Percentiles rank a stretch among this genome's conserved stretches.
Evolutionary conservation across 2,113 vertebrate genomes (phyloP).

Genomic region (Tragelaphus strepsiceros): DNA sequence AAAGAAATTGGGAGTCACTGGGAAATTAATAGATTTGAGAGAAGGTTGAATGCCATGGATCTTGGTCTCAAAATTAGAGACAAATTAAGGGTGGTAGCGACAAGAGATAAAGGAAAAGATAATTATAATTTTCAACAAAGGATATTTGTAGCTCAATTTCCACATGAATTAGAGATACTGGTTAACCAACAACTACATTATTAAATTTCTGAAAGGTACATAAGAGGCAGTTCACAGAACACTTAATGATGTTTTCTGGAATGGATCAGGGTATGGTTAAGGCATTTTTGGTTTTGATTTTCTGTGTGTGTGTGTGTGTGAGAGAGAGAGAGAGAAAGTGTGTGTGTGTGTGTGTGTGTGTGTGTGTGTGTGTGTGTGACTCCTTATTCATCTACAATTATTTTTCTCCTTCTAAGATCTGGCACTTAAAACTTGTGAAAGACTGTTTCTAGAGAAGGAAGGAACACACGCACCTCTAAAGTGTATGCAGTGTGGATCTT

Average conservation of each 20-base stretch:
- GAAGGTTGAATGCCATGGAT: background rate
- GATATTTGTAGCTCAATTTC: background rate
- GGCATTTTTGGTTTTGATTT: background rate
- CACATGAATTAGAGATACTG: background rate
- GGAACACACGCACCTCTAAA: fast-evolving
- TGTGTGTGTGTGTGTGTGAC: background rate
- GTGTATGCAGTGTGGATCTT: background rate
- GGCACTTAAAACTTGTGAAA: background rate
- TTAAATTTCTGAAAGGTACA: background rate
- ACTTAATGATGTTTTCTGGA: background rate
- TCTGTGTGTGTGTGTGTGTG: background rate
- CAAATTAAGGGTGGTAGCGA: background rate
- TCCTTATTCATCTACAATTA: background rate
- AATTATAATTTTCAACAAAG: background rate
- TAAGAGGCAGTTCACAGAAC: background rate
- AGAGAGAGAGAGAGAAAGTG: background rate
- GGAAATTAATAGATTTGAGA: background rate
- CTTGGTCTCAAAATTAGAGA: background rate
- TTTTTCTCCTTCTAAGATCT: background rate
- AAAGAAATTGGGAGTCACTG: background rate
- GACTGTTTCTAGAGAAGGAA: background rate
- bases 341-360: background rate
- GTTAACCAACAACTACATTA: background rate
- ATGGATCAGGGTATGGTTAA: background rate
- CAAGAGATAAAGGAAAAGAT: background rate